A percentile compares a stretch with the other conserved stretches of the same genome.
Evolutionary conservation across 2,888 invertebrate species (phyloP).

Genomic region (Crocallis elinguaria): DNA sequence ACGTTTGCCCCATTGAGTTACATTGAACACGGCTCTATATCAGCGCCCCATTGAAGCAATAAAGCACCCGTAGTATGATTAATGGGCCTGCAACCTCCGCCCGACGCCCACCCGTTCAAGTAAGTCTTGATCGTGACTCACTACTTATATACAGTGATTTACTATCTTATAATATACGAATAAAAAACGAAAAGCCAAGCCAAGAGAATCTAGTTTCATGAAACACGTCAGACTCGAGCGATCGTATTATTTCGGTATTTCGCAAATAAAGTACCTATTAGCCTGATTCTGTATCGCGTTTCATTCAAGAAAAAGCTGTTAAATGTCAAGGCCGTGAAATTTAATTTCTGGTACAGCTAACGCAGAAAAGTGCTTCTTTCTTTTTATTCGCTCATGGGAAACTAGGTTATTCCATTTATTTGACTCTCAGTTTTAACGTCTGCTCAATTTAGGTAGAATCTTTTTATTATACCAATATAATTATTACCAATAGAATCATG

Average conservation of each 20-base stretch:
- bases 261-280: slow-evolving; percentile 25
- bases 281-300: slow-evolving; percentile 29
- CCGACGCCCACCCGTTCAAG: slow-evolving; percentile 62
- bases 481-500: too few relatives aligned
- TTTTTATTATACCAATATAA: too few relatives aligned
- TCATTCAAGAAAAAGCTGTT: slow-evolving; percentile 30
- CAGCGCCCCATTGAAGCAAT: slow-evolving; percentile 72
- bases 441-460: neutral
- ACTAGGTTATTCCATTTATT: neutral
- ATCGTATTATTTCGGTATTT: slow-evolving; percentile 12
- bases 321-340: slow-evolving; percentile 32
- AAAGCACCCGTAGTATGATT: slow-evolving; percentile 75
- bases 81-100: slow-evolving; percentile 65
- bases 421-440: neutral
- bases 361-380: slow-evolving; percentile 21
- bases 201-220: slow-evolving; percentile 18
- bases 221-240: slow-evolving; percentile 12
- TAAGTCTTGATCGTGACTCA: slow-evolving; percentile 55
- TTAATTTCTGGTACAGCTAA: slow-evolving; percentile 26
- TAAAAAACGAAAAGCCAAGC: slow-evolving; percentile 26
- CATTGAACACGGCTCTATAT: slow-evolving; percentile 56
- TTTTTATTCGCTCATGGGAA: slow-evolving; percentile 26
- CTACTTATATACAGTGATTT: slow-evolving; percentile 42
- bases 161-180: slow-evolving; percentile 22
- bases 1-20: slow-evolving; percentile 52